Percentiles rank a stretch among this genome's conserved stretches.
Conservation (phyloP, 2,797 vertebrate genomes). For the Gastrophryne carolinensis region DNA sequence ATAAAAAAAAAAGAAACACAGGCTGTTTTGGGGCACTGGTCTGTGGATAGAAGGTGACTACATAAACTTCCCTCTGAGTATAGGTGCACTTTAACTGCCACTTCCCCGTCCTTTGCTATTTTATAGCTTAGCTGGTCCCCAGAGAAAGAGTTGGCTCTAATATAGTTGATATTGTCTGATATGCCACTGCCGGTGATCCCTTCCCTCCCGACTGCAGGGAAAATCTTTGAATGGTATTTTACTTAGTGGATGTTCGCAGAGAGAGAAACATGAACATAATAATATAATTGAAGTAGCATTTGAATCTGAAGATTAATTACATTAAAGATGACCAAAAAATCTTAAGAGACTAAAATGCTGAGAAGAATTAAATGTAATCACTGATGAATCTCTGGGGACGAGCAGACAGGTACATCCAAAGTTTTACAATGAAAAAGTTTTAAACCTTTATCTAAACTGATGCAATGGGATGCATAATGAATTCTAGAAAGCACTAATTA, state of each 20-base stretch:
- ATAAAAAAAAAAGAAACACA: too few relatives aligned
- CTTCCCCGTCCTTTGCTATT: not conserved
- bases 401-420: not conserved
- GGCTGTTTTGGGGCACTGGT: too few relatives aligned
- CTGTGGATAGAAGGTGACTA: too few relatives aligned
- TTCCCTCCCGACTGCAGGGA: not conserved
- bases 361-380: not conserved
- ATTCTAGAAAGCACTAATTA: too few relatives aligned
- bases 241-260: not conserved
- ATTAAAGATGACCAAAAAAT: constrained; percentile 28
- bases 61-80: too few relatives aligned
- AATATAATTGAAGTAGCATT: constrained; percentile 24
- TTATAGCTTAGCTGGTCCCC: not conserved
- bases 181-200: not conserved
- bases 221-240: not conserved
- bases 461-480: too few relatives aligned
- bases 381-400: not conserved
- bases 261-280: constrained; percentile 7
- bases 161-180: not conserved
- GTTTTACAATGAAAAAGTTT: not conserved
- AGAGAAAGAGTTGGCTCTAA: not conserved
- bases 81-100: too few relatives aligned
- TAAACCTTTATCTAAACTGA: too few relatives aligned
- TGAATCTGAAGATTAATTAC: constrained; percentile 29
- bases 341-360: constrained; percentile 18